Evolutionary conservation across 1,140 invertebrate species (phyloP).

Genomic region (Drosophila orena): DNA sequence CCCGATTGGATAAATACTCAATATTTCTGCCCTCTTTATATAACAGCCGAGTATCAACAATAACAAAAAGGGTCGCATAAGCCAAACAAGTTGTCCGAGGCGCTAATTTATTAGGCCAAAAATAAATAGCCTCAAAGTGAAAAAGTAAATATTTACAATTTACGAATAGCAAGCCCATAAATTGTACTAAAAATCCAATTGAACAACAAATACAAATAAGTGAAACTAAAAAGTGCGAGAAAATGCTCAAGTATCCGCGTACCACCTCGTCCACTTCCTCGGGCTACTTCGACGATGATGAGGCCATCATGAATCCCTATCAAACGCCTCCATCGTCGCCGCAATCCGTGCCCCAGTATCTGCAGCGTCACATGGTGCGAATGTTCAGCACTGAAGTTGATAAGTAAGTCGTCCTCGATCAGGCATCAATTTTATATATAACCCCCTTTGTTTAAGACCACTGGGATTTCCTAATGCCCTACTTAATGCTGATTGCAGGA

Average conservation of each 20-base stretch:
- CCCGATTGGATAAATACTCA: constrained; percentile 65
- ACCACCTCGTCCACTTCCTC: constrained; percentile 77
- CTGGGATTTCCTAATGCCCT: not conserved
- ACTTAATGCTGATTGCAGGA: not conserved
- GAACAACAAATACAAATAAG: not conserved
- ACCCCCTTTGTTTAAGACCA: not conserved
- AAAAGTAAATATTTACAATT: constrained; percentile 30
- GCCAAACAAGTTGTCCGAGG: constrained; percentile 21
- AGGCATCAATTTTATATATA: not conserved
- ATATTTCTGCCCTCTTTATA: constrained; percentile 46
- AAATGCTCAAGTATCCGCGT: constrained; percentile 81
- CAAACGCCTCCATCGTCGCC: constrained; percentile 76
- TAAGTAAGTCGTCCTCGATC: constrained; percentile 63
- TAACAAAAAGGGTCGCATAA: constrained; percentile 11
- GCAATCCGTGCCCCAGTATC: constrained; percentile 68
- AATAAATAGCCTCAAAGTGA: constrained; percentile 30
- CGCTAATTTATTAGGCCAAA: constrained; percentile 14
- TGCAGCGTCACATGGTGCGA: constrained; percentile 81
- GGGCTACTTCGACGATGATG: constrained; percentile 79
- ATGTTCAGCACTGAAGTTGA: constrained; percentile 83
- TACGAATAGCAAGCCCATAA: constrained; percentile 2
- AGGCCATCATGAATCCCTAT: constrained; percentile 75
- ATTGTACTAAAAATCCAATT: constrained; percentile 16
- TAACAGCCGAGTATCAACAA: constrained; percentile 38
- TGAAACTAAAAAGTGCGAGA: constrained; percentile 13